These are phyloP conservation scores for Pherbina coryleti DNA, from an alignment of 2,888 invertebrate species.

Conservation along the genomic window DNA sequence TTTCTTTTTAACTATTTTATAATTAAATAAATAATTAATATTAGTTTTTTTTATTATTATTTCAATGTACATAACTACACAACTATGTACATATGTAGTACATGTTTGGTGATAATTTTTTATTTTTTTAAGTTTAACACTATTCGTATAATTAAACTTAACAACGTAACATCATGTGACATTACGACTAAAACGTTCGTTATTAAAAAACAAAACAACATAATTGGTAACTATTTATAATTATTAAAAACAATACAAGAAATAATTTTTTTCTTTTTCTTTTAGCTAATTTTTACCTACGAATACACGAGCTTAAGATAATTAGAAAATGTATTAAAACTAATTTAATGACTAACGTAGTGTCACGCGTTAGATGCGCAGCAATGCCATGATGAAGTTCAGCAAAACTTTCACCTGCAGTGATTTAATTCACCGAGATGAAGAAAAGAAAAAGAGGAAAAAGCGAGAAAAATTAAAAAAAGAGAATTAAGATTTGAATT, in stretches of 20 bases:
- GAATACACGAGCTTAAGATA: conserved; percentile 49
- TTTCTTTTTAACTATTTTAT: background rate
- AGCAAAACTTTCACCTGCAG: conserved; percentile 75
- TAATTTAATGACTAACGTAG: conserved; percentile 55
- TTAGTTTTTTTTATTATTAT: too few relatives aligned
- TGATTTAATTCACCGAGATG: background rate
- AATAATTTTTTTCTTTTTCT: background rate
- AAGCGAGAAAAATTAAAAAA: background rate
- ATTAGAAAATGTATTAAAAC: conserved; percentile 52
- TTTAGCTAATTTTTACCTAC: conserved; percentile 57
- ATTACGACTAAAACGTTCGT: too few relatives aligned
- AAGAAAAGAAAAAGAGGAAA: background rate
- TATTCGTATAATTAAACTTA: too few relatives aligned
- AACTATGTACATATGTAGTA: too few relatives aligned
- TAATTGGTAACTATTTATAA: background rate
- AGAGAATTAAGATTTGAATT: background rate
- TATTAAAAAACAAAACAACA: too few relatives aligned
- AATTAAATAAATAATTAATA: too few relatives aligned
- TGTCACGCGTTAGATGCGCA: conserved; percentile 48
- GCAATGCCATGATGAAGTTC: conserved; percentile 73
- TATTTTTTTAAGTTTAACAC: too few relatives aligned
- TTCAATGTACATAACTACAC: too few relatives aligned
- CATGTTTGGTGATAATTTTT: too few relatives aligned
- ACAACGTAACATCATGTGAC: too few relatives aligned
- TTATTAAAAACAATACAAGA: too few relatives aligned